These are phyloP conservation scores for Ceratina japonica DNA, from an alignment of 1,140 invertebrate genomes.

Conservation along the genomic window DNA sequence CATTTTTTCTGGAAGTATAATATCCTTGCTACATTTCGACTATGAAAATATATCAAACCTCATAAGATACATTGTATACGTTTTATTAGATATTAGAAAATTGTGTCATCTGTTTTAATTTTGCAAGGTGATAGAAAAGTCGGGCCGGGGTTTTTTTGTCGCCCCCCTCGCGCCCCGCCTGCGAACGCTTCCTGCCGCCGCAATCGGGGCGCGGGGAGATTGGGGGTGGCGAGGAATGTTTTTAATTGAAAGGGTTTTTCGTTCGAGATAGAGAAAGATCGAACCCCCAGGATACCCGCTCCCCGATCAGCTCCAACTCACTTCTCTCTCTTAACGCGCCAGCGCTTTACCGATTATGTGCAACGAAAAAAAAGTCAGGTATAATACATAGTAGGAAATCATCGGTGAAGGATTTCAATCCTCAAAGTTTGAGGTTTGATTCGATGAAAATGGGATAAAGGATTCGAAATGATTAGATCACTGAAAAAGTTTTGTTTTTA, in stretches of 20 bases:
- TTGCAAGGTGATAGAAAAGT: slow-evolving; percentile 50
- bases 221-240: slow-evolving; percentile 55
- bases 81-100: neutral
- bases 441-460: neutral
- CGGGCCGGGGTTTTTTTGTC: slow-evolving; percentile 54
- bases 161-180: slow-evolving; percentile 71
- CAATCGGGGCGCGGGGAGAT: slow-evolving; percentile 76
- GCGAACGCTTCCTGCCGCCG: slow-evolving; percentile 75
- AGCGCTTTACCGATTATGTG: slow-evolving; percentile 22
- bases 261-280: slow-evolving; percentile 32
- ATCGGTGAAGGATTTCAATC: neutral
- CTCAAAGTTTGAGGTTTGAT: neutral
- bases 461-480: neutral
- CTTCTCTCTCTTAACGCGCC: slow-evolving; percentile 22
- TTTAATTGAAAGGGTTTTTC: slow-evolving; percentile 2
- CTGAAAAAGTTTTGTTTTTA: neutral
- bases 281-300: slow-evolving; percentile 70
- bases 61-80: neutral
- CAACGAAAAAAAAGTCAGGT: neutral
- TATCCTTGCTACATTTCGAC: no score
- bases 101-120: neutral
- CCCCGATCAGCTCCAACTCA: slow-evolving; percentile 70
- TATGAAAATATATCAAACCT: no score
- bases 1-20: no score
- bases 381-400: neutral